Percentiles rank a stretch among this genome's conserved stretches.
Conservation (phyloP, 2,113 vertebrate species). For the Paradisaea rubra region DNA sequence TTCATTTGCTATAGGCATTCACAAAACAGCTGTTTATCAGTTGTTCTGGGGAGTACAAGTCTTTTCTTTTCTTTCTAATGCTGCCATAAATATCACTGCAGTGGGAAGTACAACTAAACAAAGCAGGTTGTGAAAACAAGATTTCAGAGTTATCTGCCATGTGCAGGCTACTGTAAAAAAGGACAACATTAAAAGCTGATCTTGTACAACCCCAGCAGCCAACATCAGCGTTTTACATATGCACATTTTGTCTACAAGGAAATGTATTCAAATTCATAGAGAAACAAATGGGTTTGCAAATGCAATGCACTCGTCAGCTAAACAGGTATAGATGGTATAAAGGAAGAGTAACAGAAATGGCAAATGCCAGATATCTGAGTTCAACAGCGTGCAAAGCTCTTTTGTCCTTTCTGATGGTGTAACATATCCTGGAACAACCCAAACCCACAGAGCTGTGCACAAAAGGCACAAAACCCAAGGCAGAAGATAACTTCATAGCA, state of each 20-base stretch:
- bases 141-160: neutral
- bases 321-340: neutral
- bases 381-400: neutral
- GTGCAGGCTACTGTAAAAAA: neutral
- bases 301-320: neutral
- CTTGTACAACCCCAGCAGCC: neutral
- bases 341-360: neutral
- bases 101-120: neutral
- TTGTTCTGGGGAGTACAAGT: neutral
- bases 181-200: neutral
- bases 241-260: neutral
- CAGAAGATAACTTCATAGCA: neutral
- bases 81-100: neutral
- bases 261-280: neutral
- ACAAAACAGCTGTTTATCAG: slow-evolving; percentile 20
- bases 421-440: neutral
- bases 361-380: neutral
- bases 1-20: neutral
- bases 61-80: neutral
- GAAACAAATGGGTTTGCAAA: neutral
- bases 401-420: neutral
- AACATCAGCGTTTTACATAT: neutral
- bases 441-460: neutral
- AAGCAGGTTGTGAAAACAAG: neutral
- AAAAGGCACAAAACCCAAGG: neutral